A percentile compares a stretch with the other conserved stretches of the same genome.
phyloP scores from a whole-genome alignment of 2,797 vertebrate genomes.

The Aythya fuligula region DNA sequence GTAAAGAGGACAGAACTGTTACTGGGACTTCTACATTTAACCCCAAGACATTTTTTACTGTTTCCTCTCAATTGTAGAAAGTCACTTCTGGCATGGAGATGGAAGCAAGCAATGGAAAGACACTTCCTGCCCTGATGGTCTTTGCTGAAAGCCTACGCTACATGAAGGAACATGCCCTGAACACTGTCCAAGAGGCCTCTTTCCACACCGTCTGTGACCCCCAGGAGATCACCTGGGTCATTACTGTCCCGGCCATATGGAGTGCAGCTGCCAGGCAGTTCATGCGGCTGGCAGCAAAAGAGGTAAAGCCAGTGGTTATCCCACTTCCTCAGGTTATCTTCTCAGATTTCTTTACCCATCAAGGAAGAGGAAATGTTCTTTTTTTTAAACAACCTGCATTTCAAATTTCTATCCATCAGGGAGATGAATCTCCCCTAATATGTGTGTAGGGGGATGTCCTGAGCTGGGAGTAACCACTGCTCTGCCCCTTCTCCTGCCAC shows the following conservation, averaged over 20 bases:
- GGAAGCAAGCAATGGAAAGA: constrained; percentile 49
- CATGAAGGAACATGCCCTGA: constrained; percentile 55
- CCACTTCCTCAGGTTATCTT: neutral
- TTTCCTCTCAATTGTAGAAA: neutral
- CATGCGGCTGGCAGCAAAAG: constrained; percentile 55
- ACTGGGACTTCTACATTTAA: neutral
- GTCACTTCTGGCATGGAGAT: neutral
- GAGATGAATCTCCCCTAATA: neutral
- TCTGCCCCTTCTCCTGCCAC: neutral
- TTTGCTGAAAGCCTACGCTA: constrained; percentile 55
- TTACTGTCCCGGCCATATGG: constrained; percentile 71
- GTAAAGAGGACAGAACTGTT: neutral
- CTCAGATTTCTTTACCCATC: neutral
- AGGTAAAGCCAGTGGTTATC: constrained; percentile 20
- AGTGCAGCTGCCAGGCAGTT: constrained; percentile 54
- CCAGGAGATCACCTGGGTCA: constrained; percentile 64
- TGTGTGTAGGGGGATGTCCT: neutral
- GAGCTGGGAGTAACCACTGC: neutral
- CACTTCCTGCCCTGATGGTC: constrained; percentile 38
- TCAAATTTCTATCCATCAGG: neutral
- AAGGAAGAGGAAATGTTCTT: neutral
- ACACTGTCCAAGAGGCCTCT: constrained; percentile 26
- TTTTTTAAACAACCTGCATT: neutral
- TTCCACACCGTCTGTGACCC: neutral
- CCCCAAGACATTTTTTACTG: neutral